phyloP scores from a whole-genome alignment of 2,113 vertebrate genomes.

The Oreotrochilus melanogaster region DNA sequence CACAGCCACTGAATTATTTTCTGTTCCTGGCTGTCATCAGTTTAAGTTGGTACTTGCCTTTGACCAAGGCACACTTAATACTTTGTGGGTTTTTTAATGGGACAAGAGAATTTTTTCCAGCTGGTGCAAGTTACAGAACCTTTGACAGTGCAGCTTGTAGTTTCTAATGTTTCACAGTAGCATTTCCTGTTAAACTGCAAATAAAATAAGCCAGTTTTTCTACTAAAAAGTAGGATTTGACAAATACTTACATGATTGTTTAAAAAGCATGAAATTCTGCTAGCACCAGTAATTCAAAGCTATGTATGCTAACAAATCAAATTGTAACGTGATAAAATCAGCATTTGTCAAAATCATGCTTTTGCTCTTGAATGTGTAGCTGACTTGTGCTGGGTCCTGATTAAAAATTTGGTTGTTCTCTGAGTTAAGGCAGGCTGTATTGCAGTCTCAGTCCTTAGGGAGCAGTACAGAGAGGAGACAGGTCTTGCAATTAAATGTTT shows the following conservation, averaged over 20 bases:
- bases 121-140: not conserved
- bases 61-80: not conserved
- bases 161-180: not conserved
- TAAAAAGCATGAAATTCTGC: not conserved
- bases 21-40: not conserved
- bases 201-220: not conserved
- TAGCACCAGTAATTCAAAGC: not conserved
- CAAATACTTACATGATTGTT: not conserved
- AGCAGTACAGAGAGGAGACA: not conserved
- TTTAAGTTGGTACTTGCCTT: not conserved
- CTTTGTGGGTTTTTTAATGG: not conserved
- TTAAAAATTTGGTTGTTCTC: not conserved
- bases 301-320: not conserved
- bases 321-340: not conserved
- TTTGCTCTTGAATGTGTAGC: not conserved
- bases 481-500: not conserved
- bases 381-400: not conserved
- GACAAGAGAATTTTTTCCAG: not conserved
- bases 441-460: not conserved
- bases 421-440: not conserved
- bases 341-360: not conserved
- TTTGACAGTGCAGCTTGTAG: not conserved
- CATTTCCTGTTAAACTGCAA: not conserved
- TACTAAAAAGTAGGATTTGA: not conserved
- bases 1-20: slow-evolving; percentile 9